A percentile compares a stretch with the other conserved stretches of the same genome.
These are phyloP conservation scores for Saguinus imperator DNA, from an alignment of 2,113 vertebrate genomes.

Conservation along the genomic window DNA sequence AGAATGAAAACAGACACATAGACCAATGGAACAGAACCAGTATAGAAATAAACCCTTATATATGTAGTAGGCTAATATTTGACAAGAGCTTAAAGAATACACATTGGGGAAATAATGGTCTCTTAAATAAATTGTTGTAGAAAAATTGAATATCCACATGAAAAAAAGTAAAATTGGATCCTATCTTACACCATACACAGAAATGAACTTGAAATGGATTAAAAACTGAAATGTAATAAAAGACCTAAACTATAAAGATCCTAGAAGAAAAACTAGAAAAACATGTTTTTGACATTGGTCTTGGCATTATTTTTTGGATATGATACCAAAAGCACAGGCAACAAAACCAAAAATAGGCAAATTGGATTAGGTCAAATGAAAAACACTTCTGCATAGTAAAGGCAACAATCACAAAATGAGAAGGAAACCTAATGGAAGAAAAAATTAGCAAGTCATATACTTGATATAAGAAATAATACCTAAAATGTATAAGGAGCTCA, in stretches of 20 bases:
- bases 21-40: neutral
- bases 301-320: neutral
- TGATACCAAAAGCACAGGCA: neutral
- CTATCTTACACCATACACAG: neutral
- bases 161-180: neutral
- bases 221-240: neutral
- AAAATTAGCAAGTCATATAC: neutral
- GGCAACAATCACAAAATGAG: neutral
- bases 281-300: neutral
- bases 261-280: neutral
- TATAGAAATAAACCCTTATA: neutral
- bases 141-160: neutral
- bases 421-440: neutral
- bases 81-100: neutral
- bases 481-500: neutral
- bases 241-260: neutral
- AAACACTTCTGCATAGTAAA: neutral
- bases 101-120: neutral
- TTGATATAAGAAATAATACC: neutral
- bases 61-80: neutral
- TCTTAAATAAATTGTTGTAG: neutral
- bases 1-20: neutral
- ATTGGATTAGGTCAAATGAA: neutral
- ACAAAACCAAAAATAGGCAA: neutral
- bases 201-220: neutral